These are phyloP conservation scores for Atrina japonica DNA, from an alignment of 2,888 invertebrate species.

Conservation along the genomic window DNA sequence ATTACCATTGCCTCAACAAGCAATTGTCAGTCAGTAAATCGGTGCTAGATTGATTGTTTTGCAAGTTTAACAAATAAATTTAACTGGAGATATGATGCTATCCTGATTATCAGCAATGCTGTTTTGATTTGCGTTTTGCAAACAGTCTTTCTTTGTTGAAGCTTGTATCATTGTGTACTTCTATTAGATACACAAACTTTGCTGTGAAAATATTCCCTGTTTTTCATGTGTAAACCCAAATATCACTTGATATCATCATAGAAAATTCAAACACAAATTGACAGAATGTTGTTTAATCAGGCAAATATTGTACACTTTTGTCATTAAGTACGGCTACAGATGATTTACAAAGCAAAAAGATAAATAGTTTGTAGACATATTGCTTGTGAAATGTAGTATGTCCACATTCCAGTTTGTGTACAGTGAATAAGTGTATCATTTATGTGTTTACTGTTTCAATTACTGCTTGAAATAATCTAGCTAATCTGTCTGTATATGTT, in stretches of 20 bases:
- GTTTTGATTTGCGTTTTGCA: slow-evolving; percentile 1
- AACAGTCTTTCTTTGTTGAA: background rate
- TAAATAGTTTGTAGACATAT: too few relatives aligned
- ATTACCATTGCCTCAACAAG: slow-evolving; percentile 31
- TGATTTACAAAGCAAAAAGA: too few relatives aligned
- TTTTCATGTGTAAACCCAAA: background rate
- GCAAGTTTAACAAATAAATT: slow-evolving; percentile 30
- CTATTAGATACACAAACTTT: background rate
- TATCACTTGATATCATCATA: background rate
- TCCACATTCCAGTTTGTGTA: too few relatives aligned
- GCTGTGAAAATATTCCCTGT: background rate
- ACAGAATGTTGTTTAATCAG: background rate
- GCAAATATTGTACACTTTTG: background rate
- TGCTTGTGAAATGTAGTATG: too few relatives aligned
- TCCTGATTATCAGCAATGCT: too few relatives aligned
- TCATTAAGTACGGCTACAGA: too few relatives aligned
- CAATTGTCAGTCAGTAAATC: slow-evolving; percentile 4
- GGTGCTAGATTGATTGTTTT: slow-evolving; percentile 31
- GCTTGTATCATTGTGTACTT: background rate
- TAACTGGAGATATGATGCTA: background rate
- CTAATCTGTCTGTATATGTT: too few relatives aligned
- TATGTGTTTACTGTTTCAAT: too few relatives aligned
- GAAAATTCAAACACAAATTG: background rate
- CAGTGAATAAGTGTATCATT: too few relatives aligned
- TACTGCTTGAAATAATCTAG: too few relatives aligned